Conservation (phyloP, 2,888 invertebrate genomes). For the Diplolepis rosae region DNA sequence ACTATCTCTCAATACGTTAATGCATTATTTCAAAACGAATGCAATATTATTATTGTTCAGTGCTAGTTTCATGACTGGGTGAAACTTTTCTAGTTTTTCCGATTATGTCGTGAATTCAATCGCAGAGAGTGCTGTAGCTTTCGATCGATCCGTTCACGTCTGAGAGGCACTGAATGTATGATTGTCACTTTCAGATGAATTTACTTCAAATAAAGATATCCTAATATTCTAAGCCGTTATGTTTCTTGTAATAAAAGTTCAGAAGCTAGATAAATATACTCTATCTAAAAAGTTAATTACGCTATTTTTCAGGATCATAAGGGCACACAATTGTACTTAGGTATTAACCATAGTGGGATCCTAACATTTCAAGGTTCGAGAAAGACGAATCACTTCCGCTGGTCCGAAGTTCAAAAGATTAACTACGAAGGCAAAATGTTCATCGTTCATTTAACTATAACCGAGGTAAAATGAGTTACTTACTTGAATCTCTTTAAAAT, state of each 20-base stretch:
- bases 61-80: slow-evolving; percentile 1
- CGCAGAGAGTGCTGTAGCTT: slow-evolving; percentile 3
- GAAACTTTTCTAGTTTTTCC: slow-evolving; percentile 22
- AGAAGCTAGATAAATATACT: background rate
- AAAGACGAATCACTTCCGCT: slow-evolving; percentile 95
- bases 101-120: slow-evolving; percentile 29
- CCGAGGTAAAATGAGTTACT: slow-evolving; percentile 81
- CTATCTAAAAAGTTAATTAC: background rate
- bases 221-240: background rate
- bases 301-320: slow-evolving; percentile 85
- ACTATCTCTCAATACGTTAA: background rate
- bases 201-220: background rate
- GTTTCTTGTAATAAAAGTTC: background rate
- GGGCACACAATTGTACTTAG: slow-evolving; percentile 92
- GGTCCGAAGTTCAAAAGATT: slow-evolving; percentile 96
- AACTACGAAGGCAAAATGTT: slow-evolving; percentile 99
- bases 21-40: slow-evolving; percentile 13
- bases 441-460: slow-evolving; percentile 93
- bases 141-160: slow-evolving; percentile 24
- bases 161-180: slow-evolving; percentile 6
- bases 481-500: background rate
- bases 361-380: slow-evolving; percentile 95
- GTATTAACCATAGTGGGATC: slow-evolving; percentile 96
- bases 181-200: slow-evolving; percentile 17
- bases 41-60: slow-evolving; percentile 17